Conservation (phyloP, 2,888 invertebrate genomes). For the Gerris lacustris region DNA sequence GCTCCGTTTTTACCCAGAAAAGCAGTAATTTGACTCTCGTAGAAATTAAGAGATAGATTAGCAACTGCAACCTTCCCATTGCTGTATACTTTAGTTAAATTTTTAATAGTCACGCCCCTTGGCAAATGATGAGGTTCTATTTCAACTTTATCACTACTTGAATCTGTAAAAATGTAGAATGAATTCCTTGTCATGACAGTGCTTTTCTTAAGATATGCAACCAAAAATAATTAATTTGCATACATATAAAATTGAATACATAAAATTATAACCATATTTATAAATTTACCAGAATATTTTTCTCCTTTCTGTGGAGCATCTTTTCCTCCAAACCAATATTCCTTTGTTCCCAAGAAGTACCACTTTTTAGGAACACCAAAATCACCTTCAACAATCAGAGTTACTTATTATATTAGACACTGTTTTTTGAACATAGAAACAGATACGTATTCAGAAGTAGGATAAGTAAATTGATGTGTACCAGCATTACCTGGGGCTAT, state of each 20-base stretch:
- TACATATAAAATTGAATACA: too few species aligned
- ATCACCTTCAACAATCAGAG: constrained; percentile 35
- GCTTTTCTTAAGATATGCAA: not conserved
- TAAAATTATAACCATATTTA: not conserved
- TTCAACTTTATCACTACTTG: constrained; percentile 33
- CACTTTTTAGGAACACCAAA: constrained; percentile 44
- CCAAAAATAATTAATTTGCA: too few species aligned
- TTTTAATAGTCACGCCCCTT: constrained; percentile 60
- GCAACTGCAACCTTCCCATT: constrained; percentile 55
- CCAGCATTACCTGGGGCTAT: constrained; percentile 43
- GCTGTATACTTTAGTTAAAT: constrained; percentile 56
- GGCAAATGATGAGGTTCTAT: constrained; percentile 38
- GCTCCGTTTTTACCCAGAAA: constrained; percentile 82
- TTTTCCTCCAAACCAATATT: constrained; percentile 37
- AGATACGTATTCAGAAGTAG: too few species aligned
- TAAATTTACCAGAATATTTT: not conserved
- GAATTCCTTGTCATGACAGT: not conserved
- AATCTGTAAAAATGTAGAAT: not conserved
- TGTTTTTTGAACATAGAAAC: too few species aligned
- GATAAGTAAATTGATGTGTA: too few species aligned
- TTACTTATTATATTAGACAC: too few species aligned
- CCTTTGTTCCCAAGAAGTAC: constrained; percentile 42
- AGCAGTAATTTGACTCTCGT: constrained; percentile 70
- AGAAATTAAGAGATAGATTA: constrained; percentile 62
- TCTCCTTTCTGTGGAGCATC: not conserved